These are phyloP conservation scores for Drosophila mayaguana DNA, from an alignment of 2,888 invertebrate species.

Conservation along the genomic window DNA sequence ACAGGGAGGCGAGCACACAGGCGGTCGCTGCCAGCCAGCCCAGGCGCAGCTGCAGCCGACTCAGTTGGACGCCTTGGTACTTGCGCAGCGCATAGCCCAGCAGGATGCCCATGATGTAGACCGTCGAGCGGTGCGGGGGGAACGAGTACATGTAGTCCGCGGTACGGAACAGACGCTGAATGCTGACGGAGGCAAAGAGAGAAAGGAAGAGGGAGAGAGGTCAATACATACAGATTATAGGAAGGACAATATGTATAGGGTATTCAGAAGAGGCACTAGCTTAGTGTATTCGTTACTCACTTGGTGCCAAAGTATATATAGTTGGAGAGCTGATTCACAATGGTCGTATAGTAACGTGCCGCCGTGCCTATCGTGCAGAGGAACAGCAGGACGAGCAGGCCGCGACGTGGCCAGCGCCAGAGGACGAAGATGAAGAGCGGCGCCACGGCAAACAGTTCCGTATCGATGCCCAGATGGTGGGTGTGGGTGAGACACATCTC, in stretches of 20 bases:
- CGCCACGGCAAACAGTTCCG: conserved; percentile 88
- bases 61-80: conserved; percentile 84
- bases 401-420: conserved; percentile 88
- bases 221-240: not conserved
- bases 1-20: conserved; percentile 86
- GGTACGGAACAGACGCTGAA: conserved; percentile 88
- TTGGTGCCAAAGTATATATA: conserved; percentile 89
- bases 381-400: conserved; percentile 84
- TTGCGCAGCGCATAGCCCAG: conserved; percentile 87
- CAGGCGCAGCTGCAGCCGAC: conserved; percentile 84
- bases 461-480: conserved; percentile 90
- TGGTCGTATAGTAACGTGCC: conserved; percentile 88
- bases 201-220: not conserved
- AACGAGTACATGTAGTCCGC: conserved; percentile 89
- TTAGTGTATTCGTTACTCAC: conserved; percentile 86
- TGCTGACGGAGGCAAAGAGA: conserved; percentile 84
- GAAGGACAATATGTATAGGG: not conserved
- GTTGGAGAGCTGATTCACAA: conserved; percentile 87
- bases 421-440: conserved; percentile 87
- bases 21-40: conserved; percentile 87
- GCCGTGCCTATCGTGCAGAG: conserved; percentile 87
- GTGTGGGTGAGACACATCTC: conserved; percentile 91
- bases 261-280: not conserved
- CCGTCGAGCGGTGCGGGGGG: conserved; percentile 88
- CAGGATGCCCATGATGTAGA: conserved; percentile 89